Evolutionary conservation across 2,113 vertebrate genomes (phyloP).

Genomic region (Felis chaus): DNA sequence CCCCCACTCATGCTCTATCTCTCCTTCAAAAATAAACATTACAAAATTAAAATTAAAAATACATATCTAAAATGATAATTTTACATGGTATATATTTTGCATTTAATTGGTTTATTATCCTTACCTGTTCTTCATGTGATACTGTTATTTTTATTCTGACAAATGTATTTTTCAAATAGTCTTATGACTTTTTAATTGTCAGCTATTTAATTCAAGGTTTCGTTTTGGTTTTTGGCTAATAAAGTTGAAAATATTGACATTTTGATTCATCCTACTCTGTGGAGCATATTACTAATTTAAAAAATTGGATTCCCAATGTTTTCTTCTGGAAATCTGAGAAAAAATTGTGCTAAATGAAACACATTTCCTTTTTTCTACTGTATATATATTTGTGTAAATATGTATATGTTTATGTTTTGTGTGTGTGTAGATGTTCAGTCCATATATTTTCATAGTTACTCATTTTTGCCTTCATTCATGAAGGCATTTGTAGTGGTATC

Average conservation of each 20-base stretch:
- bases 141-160: background rate
- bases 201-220: background rate
- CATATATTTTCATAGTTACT: background rate
- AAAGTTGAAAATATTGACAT: background rate
- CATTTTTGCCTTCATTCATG: background rate
- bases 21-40: too few species aligned
- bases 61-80: background rate
- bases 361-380: background rate
- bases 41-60: background rate
- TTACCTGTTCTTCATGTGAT: background rate
- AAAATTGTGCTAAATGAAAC: background rate
- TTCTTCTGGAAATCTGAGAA: background rate
- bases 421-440: background rate
- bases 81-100: background rate
- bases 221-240: background rate
- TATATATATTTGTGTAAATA: background rate
- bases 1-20: too few species aligned
- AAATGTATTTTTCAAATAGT: background rate
- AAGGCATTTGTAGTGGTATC: background rate
- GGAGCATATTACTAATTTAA: background rate
- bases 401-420: background rate
- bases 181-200: background rate
- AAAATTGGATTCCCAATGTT: background rate
- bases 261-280: background rate
- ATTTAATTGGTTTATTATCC: background rate